Base-by-base conservation (phyloP, 1,140 invertebrate genomes). In the Drosophila littoralis region DNA sequence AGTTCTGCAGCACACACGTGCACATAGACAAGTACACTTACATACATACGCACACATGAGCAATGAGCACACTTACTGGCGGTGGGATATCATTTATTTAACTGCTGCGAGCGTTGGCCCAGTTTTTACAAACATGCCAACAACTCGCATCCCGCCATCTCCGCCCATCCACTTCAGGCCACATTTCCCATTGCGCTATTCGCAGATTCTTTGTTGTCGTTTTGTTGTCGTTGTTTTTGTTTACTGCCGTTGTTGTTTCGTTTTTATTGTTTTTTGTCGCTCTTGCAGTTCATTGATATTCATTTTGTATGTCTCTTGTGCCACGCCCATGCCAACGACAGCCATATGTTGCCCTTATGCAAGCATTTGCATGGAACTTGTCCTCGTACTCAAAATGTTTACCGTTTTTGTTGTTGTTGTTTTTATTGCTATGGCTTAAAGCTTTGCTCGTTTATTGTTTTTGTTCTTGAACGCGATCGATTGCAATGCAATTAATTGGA, bases 231-330 rank as follows among this genome's bases (percentile, higher is more conserved):
- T 57, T 50, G 54, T 51, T 64, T 52, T 51, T 61, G 42, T 60
- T 55, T 58, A 43, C 45, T 70, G 54, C 46, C 52, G 36, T 45
- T 40, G 46, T 55, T 71, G 33, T 33, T 9, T 17, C 43, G 36
- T 45, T 10, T 66, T 72, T 51, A 35, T 52, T 75, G 32, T 66
- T 75, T 59, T 65, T 54, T 57, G 51, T 67, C 42, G 66, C 64
- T 67, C 68, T 45, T 69, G 64, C 69, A 77, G 69, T 69, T 77
- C 75, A 79, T 79, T 79, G 77, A 77, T 79, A 79, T 77, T 74
- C 77, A 74, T 65, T 68, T 79, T 68, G 60, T 74, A 68, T 72
- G 67, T 68, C 60, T 50, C 52, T 77, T 46, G 63, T 60, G 69
- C 77, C 77, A 79, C 75, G 70, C 77, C 77, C 75, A 38, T 42